Evolutionary conservation across 2,797 vertebrate species (phyloP), one percentile per base, ranked within the genome.

Genomic region (Serranus cabrilla): DNA sequence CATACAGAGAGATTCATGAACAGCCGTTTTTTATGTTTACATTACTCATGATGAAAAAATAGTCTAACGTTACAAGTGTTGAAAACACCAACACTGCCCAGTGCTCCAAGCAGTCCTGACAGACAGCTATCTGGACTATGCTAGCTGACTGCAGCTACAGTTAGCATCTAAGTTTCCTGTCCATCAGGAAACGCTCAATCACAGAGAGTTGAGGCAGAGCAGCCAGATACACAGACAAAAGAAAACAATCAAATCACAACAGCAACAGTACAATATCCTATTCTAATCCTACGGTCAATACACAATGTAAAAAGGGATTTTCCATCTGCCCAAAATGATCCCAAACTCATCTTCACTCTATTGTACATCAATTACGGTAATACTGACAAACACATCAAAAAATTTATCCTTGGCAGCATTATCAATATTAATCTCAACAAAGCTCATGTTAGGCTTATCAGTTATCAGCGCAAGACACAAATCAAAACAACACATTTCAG

Each of bases 401-500:
- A 5, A 47, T 31, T 27, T 55, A 55, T 4, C 7, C 23, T 51
- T 10, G 12, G 16, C 39, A 59, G 25, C 11, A 66, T 58, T 34
- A n/a, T 31, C 11, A 42, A n/a, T 27, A 20, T 18, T 45, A 13
- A 10, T 17, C 11, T n/a, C 20, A 3, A 7, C 16, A 54, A 45
- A 60, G 27, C n/a, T 39, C 12, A 12, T 14, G 7, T 31, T 31
- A 12, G 27, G 17, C 2, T 43, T 45, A 20, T 31, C 11, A 42
- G n/a, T 39, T 50, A 14, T 60, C 42, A 34, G 40, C 1, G 5
- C 21, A 57, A 23, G n/a, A 46, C 25, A 40, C 7, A 23, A 27
- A 37, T n/a, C n/a, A 18, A 54, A 46, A 39, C 45, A 17, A 64
- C 2, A 70, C 31, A 17, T 62, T 66, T 55, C 17, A 45, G 27